Percentiles rank a stretch among this genome's conserved stretches.
phyloP scores from a whole-genome alignment of 2,888 invertebrate species.

The Drosophila helvetica region DNA sequence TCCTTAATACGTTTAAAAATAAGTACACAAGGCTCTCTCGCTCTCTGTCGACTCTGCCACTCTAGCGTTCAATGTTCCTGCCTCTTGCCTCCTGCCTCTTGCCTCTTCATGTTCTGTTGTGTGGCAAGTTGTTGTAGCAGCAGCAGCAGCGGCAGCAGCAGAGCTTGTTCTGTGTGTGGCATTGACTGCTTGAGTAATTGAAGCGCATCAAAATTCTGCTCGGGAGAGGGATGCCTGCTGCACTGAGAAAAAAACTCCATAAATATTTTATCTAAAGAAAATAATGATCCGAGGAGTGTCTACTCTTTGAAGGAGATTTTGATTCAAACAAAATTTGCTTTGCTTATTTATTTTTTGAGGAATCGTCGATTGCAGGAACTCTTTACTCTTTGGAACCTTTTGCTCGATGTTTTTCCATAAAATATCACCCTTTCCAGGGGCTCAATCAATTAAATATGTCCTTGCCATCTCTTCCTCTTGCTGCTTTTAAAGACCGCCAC shows the following conservation, averaged over 20 bases:
- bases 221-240: constrained; percentile 12
- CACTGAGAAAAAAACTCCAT: constrained; percentile 16
- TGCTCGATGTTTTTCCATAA: background rate
- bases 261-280: background rate
- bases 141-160: constrained; percentile 20
- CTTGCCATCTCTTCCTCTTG: background rate
- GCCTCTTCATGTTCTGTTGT: constrained; percentile 14
- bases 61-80: constrained; percentile 60
- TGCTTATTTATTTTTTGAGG: too few species aligned
- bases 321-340: too few species aligned
- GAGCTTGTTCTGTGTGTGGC: constrained; percentile 35
- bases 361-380: too few species aligned
- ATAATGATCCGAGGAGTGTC: background rate
- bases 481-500: constrained; percentile 45
- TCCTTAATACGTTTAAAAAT: constrained; percentile 74
- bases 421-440: background rate
- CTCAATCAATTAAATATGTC: background rate
- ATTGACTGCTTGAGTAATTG: constrained; percentile 74
- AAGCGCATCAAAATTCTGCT: constrained; percentile 53
- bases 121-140: constrained; percentile 10
- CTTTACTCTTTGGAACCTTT: background rate
- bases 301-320: too few species aligned
- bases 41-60: constrained; percentile 37
- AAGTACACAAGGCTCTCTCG: constrained; percentile 51
- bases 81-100: background rate